These are phyloP conservation scores for Dusona sp. DNA, from an alignment of 2,888 invertebrate genomes.

Conservation along the genomic window DNA sequence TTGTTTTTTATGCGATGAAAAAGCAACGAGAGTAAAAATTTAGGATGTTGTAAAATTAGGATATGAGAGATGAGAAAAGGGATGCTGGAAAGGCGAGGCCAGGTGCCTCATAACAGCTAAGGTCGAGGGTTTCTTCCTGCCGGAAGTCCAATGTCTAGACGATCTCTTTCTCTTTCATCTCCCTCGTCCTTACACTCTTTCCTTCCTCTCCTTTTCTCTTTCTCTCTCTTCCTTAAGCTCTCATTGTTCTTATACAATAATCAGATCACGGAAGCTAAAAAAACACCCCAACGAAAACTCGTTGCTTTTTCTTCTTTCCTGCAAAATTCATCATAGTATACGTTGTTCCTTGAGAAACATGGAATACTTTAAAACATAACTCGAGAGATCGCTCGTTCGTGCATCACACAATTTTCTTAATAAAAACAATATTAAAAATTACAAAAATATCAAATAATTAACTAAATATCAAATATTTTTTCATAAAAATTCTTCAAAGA, in stretches of 20 bases:
- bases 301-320: neutral
- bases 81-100: slow-evolving; percentile 60
- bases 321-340: neutral
- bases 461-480: neutral
- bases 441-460: neutral
- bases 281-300: neutral
- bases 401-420: neutral
- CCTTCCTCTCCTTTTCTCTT: slow-evolving; percentile 9
- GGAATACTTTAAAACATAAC: neutral
- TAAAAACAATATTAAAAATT: neutral
- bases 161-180: slow-evolving; percentile 70
- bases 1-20: slow-evolving; percentile 5
- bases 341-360: neutral
- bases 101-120: slow-evolving; percentile 68
- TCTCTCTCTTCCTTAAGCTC: neutral
- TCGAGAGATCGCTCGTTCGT: neutral
- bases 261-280: slow-evolving; percentile 29
- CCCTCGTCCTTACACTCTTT: slow-evolving; percentile 15
- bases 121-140: slow-evolving; percentile 72
- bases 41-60: slow-evolving; percentile 27
- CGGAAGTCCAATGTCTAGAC: slow-evolving; percentile 82
- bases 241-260: slow-evolving; percentile 34
- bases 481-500: neutral
- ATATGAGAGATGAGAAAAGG: slow-evolving; percentile 39
- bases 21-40: neutral